Percentiles rank a stretch among this genome's conserved stretches.
These are phyloP conservation scores for Spondyliosoma cantharus DNA, from an alignment of 2,797 vertebrate species.

Conservation along the genomic window DNA sequence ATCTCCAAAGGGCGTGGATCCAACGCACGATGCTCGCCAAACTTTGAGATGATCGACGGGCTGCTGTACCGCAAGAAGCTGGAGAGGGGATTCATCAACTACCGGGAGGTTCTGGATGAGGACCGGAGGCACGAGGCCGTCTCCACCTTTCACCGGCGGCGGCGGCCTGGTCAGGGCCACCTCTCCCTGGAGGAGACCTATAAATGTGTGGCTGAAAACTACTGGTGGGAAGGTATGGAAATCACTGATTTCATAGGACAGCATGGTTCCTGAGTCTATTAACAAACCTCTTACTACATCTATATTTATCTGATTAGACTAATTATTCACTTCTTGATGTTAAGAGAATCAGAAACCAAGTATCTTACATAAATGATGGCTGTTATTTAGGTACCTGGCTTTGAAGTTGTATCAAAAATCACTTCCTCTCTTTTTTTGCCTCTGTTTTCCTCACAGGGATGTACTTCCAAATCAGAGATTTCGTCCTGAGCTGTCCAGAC, in stretches of 20 bases:
- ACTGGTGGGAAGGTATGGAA: constrained; percentile 89
- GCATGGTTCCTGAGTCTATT: neutral
- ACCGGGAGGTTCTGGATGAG: constrained; percentile 85
- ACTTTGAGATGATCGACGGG: constrained; percentile 85
- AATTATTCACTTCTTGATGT: neutral
- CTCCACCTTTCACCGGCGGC: constrained; percentile 81
- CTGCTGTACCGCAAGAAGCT: constrained; percentile 86
- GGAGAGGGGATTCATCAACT: constrained; percentile 85
- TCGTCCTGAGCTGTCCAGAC: constrained; percentile 82
- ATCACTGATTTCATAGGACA: constrained; percentile 10
- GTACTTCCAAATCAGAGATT: constrained; percentile 87
- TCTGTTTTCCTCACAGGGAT: constrained; percentile 78
- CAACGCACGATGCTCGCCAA: constrained; percentile 58
- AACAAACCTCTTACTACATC: neutral
- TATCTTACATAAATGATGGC: neutral
- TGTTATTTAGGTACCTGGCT: neutral
- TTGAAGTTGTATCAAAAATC: neutral
- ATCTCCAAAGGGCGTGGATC: constrained; percentile 54
- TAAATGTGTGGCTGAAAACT: constrained; percentile 88
- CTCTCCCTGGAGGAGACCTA: constrained; percentile 88
- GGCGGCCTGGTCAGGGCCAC: constrained; percentile 79
- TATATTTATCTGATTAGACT: neutral
- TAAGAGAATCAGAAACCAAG: constrained; percentile 6
- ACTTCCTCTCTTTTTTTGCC: neutral
- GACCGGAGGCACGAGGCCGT: constrained; percentile 82